Evolutionary conservation across 2,113 vertebrate genomes (phyloP).

Genomic region (Sylvicapra grimmia): DNA sequence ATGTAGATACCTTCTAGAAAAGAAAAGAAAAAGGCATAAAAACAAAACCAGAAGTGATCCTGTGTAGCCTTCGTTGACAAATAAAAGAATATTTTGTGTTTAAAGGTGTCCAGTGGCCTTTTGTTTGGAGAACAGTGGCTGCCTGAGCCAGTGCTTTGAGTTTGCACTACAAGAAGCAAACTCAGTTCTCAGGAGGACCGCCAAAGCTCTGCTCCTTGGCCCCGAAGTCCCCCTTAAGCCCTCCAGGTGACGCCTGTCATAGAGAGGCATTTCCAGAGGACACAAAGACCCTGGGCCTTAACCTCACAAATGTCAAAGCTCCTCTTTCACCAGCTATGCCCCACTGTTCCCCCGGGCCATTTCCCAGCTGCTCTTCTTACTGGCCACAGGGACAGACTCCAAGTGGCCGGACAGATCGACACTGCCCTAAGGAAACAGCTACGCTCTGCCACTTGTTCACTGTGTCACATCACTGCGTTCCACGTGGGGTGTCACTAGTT

Average conservation of each 20-base stretch:
- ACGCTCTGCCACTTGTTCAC: not conserved
- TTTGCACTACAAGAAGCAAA: not conserved
- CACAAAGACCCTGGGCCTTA: not conserved
- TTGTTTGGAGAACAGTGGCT: not conserved
- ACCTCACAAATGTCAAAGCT: not conserved
- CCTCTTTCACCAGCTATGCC: not conserved
- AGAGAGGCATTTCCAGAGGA: not conserved
- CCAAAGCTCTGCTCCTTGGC: not conserved
- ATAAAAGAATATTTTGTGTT: constrained; percentile 99
- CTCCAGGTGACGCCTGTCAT: not conserved
- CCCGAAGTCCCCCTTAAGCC: not conserved
- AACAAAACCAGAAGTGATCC: constrained; percentile 86
- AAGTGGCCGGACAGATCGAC: accelerated
- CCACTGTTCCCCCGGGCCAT: not conserved
- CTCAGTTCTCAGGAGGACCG: not conserved
- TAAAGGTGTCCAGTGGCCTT: constrained; percentile 73
- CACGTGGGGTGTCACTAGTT: not conserved
- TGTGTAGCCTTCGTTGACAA: constrained; percentile 97
- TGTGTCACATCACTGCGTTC: not conserved
- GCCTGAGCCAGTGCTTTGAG: not conserved
- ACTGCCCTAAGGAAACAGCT: not conserved
- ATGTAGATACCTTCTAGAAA: constrained; percentile 98
- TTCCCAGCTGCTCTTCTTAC: not conserved
- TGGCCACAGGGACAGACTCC: not conserved
- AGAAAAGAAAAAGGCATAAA: constrained; percentile 69